Conservation (phyloP, 2,797 vertebrate genomes). For the Apogon talboti region DNA sequence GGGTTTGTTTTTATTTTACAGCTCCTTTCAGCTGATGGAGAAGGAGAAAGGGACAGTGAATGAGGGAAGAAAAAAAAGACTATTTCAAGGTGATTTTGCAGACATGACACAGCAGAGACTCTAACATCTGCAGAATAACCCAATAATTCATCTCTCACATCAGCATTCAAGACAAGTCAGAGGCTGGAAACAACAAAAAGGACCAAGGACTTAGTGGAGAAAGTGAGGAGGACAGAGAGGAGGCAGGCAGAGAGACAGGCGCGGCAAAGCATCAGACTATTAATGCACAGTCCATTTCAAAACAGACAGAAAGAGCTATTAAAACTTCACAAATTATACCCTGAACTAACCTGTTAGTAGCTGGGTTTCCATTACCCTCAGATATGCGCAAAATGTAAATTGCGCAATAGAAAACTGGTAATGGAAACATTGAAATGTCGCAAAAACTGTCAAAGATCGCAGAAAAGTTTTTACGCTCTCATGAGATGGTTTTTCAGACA, state of each 20-base stretch:
- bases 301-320: not conserved
- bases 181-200: constrained; percentile 74
- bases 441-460: too few relatives aligned
- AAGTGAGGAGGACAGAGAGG: constrained; percentile 49
- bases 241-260: constrained; percentile 27
- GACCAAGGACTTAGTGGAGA: constrained; percentile 71
- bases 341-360: too few relatives aligned
- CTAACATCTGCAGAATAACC: constrained; percentile 80
- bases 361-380: too few relatives aligned
- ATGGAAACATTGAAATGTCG: too few relatives aligned
- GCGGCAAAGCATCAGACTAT: constrained; percentile 10
- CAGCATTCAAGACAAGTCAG: constrained; percentile 80
- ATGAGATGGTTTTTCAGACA: too few relatives aligned
- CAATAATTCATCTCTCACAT: constrained; percentile 80
- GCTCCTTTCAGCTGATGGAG: constrained; percentile 47
- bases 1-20: constrained; percentile 57
- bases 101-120: constrained; percentile 78
- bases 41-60: constrained; percentile 47
- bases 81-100: constrained; percentile 79
- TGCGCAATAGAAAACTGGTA: too few relatives aligned
- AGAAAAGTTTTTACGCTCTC: too few relatives aligned
- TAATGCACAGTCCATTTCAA: constrained; percentile 14
- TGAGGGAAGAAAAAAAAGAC: constrained; percentile 54
- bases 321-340: constrained; percentile 23
- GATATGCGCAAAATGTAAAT: too few relatives aligned